phyloP scores from a whole-genome alignment of 1,140 invertebrate genomes.

The Paraescarpia echinospica region DNA sequence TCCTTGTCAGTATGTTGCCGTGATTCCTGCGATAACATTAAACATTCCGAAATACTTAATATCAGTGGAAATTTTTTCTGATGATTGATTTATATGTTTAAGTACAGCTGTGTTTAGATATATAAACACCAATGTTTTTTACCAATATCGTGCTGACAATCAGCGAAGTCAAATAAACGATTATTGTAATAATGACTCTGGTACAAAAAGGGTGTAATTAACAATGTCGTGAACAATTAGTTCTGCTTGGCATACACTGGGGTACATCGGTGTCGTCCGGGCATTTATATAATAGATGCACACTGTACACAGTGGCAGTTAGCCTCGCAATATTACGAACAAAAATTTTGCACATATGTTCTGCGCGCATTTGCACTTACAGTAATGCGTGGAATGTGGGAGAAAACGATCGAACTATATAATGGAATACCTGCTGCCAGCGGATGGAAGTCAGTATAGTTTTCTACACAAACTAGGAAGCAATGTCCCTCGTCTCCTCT shows the following conservation, averaged over 20 bases:
- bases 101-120: not conserved
- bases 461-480: not conserved
- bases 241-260: not conserved
- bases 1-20: not conserved
- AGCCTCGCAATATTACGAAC: not conserved
- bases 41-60: not conserved
- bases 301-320: not conserved
- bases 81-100: not conserved
- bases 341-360: not conserved
- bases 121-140: not conserved
- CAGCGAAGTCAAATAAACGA: not conserved
- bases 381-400: not conserved
- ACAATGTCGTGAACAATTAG: not conserved
- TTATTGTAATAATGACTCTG: not conserved
- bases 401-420: not conserved
- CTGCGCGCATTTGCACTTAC: not conserved
- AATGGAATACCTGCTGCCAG: not conserved
- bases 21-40: not conserved
- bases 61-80: not conserved
- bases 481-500: not conserved
- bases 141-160: not conserved
- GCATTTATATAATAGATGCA: not conserved
- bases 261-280: not conserved
- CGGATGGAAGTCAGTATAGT: not conserved
- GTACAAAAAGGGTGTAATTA: not conserved